phyloP scores from a whole-genome alignment of 2,888 invertebrate genomes.

The Lepidonotus clava region DNA sequence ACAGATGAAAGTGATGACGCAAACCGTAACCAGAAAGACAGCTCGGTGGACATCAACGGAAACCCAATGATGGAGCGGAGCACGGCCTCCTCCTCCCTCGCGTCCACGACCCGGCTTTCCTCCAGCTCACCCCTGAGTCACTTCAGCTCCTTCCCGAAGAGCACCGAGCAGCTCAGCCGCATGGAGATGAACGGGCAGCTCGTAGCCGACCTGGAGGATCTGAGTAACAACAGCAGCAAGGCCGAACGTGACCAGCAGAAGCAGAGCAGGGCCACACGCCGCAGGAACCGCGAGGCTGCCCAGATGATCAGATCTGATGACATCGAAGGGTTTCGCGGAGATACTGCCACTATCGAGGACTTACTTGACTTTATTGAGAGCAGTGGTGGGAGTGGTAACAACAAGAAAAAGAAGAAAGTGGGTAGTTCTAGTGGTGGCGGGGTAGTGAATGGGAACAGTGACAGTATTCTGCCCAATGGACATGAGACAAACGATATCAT shows the following conservation, averaged over 20 bases:
- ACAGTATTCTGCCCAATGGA: constrained; percentile 4
- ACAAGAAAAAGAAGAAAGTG: constrained; percentile 43
- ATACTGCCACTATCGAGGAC: constrained; percentile 68
- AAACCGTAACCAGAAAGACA: constrained; percentile 1
- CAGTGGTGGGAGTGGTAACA: background rate
- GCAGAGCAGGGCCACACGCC: background rate
- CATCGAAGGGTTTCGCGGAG: constrained; percentile 69
- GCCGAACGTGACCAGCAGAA: background rate
- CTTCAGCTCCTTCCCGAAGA: background rate
- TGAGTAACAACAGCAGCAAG: background rate
- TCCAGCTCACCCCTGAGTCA: background rate
- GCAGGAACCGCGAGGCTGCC: constrained; percentile 64
- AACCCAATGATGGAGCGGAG: constrained; percentile 66
- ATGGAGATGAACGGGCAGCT: background rate
- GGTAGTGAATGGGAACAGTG: background rate
- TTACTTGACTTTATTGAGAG: constrained; percentile 71
- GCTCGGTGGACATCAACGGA: constrained; percentile 70
- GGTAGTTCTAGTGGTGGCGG: background rate
- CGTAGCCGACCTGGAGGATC: background rate
- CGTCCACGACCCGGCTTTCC: background rate
- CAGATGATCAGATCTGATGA: constrained; percentile 65
- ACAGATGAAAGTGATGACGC: constrained; percentile 49
- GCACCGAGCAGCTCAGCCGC: background rate
- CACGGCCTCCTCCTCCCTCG: background rate
- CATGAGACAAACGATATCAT: background rate